Conservation (phyloP, 2,888 invertebrate species). For the Amorpha juglandis region DNA sequence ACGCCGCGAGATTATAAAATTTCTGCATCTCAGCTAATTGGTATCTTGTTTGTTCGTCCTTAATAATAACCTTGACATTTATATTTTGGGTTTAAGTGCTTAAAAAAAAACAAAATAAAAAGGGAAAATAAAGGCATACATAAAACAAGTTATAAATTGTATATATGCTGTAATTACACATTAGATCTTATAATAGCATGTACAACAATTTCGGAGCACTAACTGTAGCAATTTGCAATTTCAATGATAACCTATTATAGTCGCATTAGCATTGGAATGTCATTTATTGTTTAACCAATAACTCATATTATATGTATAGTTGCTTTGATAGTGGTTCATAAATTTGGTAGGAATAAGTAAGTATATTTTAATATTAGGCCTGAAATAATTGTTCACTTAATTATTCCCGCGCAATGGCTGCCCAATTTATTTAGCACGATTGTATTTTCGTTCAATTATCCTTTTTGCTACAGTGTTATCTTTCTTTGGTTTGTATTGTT, state of each 20-base stretch:
- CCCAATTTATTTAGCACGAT: slow-evolving; percentile 2
- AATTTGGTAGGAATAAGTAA: not conserved
- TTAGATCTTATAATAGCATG: not conserved
- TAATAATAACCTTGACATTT: not conserved
- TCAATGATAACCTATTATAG: not conserved
- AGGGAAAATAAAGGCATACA: too few species aligned
- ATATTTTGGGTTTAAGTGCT: too few species aligned
- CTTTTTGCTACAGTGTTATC: slow-evolving; percentile 34
- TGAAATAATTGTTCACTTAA: not conserved
- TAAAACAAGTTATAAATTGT: too few species aligned
- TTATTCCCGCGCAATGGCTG: not conserved
- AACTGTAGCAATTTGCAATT: slow-evolving; percentile 7
- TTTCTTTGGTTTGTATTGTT: slow-evolving; percentile 25
- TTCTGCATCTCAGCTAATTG: not conserved
- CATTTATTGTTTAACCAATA: slow-evolving; percentile 27
- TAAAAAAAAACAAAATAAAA: too few species aligned
- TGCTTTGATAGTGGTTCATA: not conserved
- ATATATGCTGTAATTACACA: too few species aligned
- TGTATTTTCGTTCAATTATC: slow-evolving; percentile 39
- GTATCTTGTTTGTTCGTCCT: not conserved
- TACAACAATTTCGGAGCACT: not conserved
- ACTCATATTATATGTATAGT: slow-evolving; percentile 24
- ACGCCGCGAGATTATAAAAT: not conserved
- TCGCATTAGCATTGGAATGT: slow-evolving; percentile 3
- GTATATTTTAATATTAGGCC: not conserved